These are phyloP conservation scores for Pogona vitticeps DNA, from an alignment of 2,113 vertebrate species.

Conservation along the genomic window DNA sequence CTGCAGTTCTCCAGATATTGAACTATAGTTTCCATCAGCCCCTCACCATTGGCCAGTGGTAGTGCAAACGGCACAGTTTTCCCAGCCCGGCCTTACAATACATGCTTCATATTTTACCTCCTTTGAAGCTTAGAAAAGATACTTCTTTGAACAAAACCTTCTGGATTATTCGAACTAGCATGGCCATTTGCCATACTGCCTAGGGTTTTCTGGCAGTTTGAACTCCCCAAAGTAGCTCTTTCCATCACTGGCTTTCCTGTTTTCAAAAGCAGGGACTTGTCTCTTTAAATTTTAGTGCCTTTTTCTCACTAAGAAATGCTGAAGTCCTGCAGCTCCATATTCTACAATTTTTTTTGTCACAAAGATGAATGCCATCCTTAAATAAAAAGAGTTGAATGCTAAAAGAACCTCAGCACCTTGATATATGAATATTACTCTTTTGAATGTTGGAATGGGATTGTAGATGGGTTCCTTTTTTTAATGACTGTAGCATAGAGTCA, in stretches of 20 bases:
- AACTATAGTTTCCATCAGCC: no score
- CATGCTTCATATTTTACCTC: background rate
- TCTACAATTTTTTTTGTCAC: constrained; percentile 62
- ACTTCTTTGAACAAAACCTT: no score
- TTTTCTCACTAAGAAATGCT: background rate
- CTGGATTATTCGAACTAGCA: no score
- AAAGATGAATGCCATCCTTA: constrained; percentile 61
- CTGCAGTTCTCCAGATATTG: no score
- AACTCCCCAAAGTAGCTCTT: no score
- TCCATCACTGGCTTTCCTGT: no score
- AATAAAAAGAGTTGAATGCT: constrained; percentile 51
- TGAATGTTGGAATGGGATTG: constrained; percentile 54
- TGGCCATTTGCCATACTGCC: no score
- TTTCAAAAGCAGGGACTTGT: background rate
- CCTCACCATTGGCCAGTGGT: background rate
- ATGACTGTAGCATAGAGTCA: constrained; percentile 54
- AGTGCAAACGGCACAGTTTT: background rate
- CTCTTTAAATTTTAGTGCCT: background rate
- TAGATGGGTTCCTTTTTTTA: constrained; percentile 57
- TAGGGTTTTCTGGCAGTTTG: background rate
- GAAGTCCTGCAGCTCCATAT: constrained; percentile 48
- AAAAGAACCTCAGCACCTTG: constrained; percentile 37
- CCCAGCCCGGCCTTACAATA: background rate
- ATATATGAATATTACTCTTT: constrained; percentile 60
- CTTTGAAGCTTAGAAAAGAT: background rate